Percentiles rank a stretch among this genome's conserved stretches.
phyloP scores from a whole-genome alignment of 1,140 invertebrate genomes.

The Ephestia elutella region DNA sequence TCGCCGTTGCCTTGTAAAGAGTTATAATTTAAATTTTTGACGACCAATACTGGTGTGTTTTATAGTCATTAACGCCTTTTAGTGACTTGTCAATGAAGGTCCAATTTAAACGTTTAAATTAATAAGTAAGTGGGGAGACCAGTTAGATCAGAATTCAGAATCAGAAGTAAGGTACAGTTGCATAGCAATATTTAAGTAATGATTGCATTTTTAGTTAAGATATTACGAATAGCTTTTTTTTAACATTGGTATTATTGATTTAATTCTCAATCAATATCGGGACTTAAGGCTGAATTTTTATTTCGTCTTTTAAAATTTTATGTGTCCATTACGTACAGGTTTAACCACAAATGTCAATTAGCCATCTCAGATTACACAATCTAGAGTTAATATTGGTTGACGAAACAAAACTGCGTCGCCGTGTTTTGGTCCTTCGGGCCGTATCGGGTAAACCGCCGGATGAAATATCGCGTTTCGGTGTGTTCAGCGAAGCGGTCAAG shows the following conservation, averaged over 20 bases:
- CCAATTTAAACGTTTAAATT: too few species aligned
- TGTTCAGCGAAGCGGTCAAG: conserved; percentile 16
- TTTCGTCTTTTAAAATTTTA: too few species aligned
- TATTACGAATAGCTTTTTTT: too few species aligned
- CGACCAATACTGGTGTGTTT: neutral
- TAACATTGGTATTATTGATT: too few species aligned
- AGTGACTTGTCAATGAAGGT: too few species aligned
- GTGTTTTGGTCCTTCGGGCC: conserved; percentile 26
- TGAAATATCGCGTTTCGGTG: conserved; percentile 39
- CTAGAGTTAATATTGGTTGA: conserved; percentile 19
- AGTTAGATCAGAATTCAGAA: too few species aligned
- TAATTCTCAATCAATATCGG: too few species aligned
- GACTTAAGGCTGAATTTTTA: too few species aligned
- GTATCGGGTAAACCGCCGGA: conserved; percentile 26
- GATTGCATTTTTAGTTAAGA: too few species aligned
- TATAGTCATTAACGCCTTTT: neutral
- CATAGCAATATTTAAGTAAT: neutral
- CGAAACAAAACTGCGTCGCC: conserved; percentile 22
- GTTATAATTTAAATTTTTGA: neutral
- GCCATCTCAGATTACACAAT: conserved; percentile 24
- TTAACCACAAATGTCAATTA: conserved; percentile 27
- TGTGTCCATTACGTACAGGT: conserved; percentile 8
- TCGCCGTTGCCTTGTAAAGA: neutral
- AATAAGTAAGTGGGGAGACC: too few species aligned
- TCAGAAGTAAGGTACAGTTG: conserved; percentile 6